phyloP scores from a whole-genome alignment of 2,113 vertebrate species.

The Heteronetta atricapilla region DNA sequence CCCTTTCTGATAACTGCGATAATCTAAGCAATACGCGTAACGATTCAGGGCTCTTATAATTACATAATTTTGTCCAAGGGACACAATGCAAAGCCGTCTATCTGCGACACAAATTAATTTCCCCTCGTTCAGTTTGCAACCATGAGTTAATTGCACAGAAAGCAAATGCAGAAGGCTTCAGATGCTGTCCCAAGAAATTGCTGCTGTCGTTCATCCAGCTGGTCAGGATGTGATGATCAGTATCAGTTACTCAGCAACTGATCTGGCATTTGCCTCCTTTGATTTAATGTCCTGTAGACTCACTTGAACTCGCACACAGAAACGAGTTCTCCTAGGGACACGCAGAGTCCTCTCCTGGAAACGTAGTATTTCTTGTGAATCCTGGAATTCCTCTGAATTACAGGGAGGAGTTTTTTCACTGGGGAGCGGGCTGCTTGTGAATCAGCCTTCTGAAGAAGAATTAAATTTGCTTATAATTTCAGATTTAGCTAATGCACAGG shows the following conservation, averaged over 20 bases:
- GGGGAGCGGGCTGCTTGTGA: not conserved
- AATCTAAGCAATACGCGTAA: not conserved
- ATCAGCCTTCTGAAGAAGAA: constrained; percentile 22
- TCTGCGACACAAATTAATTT: not conserved
- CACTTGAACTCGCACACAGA: constrained; percentile 18
- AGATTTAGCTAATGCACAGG: constrained; percentile 1
- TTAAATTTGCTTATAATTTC: constrained; percentile 10
- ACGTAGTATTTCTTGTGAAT: not conserved
- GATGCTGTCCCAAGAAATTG: constrained; percentile 35
- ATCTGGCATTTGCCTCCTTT: constrained; percentile 5
- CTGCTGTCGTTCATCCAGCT: constrained; percentile 44
- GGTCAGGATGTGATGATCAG: constrained; percentile 47
- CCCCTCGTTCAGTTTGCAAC: not conserved
- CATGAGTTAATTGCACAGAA: not conserved
- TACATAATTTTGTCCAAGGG: constrained; percentile 6
- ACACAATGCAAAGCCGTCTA: not conserved
- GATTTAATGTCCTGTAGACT: not conserved
- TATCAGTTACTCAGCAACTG: constrained; percentile 59
- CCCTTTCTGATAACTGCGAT: not conserved
- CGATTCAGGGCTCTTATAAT: not conserved
- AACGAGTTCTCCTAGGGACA: constrained; percentile 52
- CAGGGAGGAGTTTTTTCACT: constrained; percentile 8
- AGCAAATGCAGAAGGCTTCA: constrained; percentile 19
- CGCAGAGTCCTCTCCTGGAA: not conserved
- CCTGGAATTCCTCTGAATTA: constrained; percentile 25